Conservation (phyloP, 2,888 invertebrate genomes). For the Erebia ligea region DNA sequence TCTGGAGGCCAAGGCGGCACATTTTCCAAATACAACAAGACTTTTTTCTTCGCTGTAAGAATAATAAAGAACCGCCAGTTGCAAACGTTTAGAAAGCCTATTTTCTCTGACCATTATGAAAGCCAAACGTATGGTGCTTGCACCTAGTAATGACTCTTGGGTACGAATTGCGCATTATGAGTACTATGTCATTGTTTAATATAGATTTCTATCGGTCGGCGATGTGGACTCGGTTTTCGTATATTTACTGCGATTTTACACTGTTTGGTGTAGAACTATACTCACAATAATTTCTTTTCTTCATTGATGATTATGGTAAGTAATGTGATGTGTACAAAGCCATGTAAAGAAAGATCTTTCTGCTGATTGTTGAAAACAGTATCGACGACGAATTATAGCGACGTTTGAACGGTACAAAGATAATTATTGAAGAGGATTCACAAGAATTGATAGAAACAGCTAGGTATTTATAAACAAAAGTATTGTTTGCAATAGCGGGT, state of each 20-base stretch:
- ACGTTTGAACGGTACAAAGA: constrained; percentile 20
- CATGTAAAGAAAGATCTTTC: background rate
- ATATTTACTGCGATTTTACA: constrained; percentile 13
- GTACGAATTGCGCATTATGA: constrained; percentile 34
- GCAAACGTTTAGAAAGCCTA: constrained; percentile 36
- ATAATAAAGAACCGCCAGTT: constrained; percentile 8
- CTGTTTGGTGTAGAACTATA: background rate
- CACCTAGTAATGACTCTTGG: constrained; percentile 34
- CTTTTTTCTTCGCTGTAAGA: constrained; percentile 10
- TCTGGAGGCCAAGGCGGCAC: constrained; percentile 20
- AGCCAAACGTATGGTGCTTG: constrained; percentile 36
- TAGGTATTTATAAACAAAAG: constrained; percentile 39
- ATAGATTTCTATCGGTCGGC: constrained; percentile 29
- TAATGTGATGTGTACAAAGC: background rate
- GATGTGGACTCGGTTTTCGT: background rate
- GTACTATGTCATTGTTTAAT: constrained; percentile 34
- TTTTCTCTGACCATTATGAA: constrained; percentile 37
- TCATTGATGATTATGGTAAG: background rate
- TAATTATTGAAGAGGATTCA: constrained; percentile 20
- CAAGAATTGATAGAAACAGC: constrained; percentile 33
- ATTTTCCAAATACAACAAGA: background rate
- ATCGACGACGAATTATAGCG: background rate
- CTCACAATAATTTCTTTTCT: background rate
- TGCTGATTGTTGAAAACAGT: constrained; percentile 6
- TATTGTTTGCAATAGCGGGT: constrained; percentile 40